phyloP scores from a whole-genome alignment of 2,797 vertebrate genomes.

The Coregonus ussuriensis region DNA sequence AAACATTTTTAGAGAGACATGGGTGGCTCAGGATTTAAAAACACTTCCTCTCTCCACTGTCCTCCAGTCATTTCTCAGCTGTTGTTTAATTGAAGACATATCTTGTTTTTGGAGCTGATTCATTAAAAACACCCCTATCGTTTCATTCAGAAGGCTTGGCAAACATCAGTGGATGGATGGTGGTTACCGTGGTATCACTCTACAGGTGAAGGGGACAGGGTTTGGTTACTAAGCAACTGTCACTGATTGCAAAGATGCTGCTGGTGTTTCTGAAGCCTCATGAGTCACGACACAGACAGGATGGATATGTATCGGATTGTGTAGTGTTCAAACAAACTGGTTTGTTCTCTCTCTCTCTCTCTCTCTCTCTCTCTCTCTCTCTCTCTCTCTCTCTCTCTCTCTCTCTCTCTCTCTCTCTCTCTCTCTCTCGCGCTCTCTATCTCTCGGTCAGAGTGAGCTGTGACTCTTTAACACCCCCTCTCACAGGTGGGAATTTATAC shows the following conservation, averaged over 20 bases:
- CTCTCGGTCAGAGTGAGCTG: background rate
- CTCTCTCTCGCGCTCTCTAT: background rate
- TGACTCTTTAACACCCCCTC: background rate
- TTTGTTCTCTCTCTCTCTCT: background rate
- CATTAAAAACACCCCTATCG: background rate
- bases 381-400: background rate
- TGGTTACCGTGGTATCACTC: background rate
- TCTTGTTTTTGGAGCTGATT: too few species aligned
- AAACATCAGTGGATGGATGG: background rate
- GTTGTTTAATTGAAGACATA: too few species aligned
- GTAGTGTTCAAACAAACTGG: background rate
- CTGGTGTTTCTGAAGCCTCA: background rate
- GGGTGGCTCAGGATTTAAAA: too few species aligned
- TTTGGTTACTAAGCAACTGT: conserved; percentile 1
- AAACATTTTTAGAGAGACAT: background rate
- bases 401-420: too few species aligned
- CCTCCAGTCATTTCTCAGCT: too few species aligned
- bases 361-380: background rate
- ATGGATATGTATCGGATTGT: background rate
- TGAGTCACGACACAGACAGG: background rate
- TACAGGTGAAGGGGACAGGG: background rate
- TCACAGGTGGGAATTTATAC: background rate
- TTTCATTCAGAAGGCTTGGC: background rate
- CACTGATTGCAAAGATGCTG: background rate
- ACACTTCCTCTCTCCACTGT: too few species aligned